Conservation (phyloP, 2,113 vertebrate species). For the Pterocles gutturalis region DNA sequence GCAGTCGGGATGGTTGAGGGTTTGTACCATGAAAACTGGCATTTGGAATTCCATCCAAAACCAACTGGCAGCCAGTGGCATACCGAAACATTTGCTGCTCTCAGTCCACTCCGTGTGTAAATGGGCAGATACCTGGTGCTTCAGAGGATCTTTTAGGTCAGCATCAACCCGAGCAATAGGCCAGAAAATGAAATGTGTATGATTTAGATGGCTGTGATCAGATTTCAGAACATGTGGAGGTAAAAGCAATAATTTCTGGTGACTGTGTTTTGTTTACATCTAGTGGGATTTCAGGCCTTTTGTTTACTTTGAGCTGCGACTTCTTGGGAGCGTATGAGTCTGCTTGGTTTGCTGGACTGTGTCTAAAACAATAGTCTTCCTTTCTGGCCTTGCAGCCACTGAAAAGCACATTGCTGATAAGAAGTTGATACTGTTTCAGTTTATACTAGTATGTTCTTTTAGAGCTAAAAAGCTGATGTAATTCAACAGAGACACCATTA, state of each 20-base stretch:
- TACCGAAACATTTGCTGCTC: neutral
- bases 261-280: neutral
- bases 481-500: slow-evolving; percentile 48
- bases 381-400: neutral
- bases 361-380: neutral
- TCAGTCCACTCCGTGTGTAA: neutral
- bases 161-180: neutral
- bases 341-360: neutral
- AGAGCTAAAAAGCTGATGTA: slow-evolving; percentile 36
- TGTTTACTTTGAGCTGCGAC: neutral
- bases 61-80: neutral
- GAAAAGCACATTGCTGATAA: slow-evolving; percentile 26
- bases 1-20: neutral
- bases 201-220: neutral
- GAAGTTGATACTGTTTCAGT: slow-evolving; percentile 7
- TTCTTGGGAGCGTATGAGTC: neutral
- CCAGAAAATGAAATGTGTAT: neutral
- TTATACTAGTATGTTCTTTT: slow-evolving; percentile 16
- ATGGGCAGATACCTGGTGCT: neutral
- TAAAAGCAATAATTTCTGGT: neutral
- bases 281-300: neutral
- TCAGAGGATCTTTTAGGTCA: neutral
- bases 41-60: neutral
- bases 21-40: neutral
- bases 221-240: neutral